Conservation (phyloP, 2,113 vertebrate species). For the Grantiella picta region DNA sequence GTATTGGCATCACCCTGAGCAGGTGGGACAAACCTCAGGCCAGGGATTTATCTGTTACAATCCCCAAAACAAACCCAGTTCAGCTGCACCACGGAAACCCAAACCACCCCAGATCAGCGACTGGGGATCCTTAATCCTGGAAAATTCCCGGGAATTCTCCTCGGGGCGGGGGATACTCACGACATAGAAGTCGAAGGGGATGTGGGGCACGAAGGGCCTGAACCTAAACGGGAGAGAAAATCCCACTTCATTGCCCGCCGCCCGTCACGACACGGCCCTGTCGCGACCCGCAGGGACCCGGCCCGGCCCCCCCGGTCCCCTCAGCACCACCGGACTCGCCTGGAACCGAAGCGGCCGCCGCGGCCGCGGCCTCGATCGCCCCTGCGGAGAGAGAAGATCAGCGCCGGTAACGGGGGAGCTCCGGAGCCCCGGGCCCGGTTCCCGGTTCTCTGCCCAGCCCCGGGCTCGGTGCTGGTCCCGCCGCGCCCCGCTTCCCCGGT, state of each 20-base stretch:
- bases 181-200: constrained; percentile 96
- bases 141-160: neutral
- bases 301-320: neutral
- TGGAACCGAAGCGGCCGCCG: constrained; percentile 29
- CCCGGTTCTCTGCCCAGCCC: too few species aligned
- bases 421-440: neutral
- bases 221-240: constrained; percentile 75
- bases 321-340: neutral
- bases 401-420: neutral
- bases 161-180: constrained; percentile 57
- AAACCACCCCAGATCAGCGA: fast-evolving
- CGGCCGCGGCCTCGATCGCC: constrained; percentile 32
- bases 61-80: neutral
- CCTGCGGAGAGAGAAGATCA: neutral
- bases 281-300: neutral
- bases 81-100: neutral
- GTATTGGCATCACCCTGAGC: neutral
- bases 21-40: neutral
- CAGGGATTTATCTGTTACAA: neutral
- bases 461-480: too few species aligned
- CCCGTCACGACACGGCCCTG: neutral
- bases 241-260: neutral
- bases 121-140: fast-evolving
- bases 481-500: too few species aligned
- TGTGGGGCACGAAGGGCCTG: constrained; percentile 94